Conservation (phyloP, 2,113 vertebrate genomes). For the Setophaga kirtlandii region DNA sequence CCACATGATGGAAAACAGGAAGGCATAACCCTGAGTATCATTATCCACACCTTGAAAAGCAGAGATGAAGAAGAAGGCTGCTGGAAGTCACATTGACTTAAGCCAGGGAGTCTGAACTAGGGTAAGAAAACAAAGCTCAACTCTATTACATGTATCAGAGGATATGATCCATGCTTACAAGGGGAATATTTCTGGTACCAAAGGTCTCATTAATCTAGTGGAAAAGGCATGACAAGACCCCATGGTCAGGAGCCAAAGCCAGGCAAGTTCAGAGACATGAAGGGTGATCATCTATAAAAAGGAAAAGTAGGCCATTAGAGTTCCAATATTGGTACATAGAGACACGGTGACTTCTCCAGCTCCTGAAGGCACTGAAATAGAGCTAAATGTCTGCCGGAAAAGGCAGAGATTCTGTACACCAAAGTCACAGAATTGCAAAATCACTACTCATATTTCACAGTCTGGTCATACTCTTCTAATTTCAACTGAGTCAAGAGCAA, state of each 20-base stretch:
- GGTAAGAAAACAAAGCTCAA: neutral
- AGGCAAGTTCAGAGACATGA: neutral
- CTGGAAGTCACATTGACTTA: neutral
- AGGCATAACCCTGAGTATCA: neutral
- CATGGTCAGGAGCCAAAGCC: neutral
- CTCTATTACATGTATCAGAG: neutral
- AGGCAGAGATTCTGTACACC: neutral
- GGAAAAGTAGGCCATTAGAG: neutral
- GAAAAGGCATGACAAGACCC: neutral
- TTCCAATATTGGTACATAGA: rapidly evolving
- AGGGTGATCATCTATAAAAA: neutral
- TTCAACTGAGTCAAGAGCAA: neutral
- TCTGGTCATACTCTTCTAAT: neutral
- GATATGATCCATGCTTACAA: neutral
- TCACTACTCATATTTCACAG: neutral
- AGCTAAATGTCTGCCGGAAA: neutral
- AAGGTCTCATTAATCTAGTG: neutral
- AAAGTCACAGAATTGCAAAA: neutral
- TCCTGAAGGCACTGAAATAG: neutral
- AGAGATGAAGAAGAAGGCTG: neutral
- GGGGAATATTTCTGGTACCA: neutral
- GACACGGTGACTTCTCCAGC: neutral
- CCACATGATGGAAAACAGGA: neutral
- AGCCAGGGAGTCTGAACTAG: neutral
- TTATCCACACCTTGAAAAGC: neutral